These are phyloP conservation scores for Druceiella hillmani DNA, from an alignment of 2,888 invertebrate species.

Conservation along the genomic window DNA sequence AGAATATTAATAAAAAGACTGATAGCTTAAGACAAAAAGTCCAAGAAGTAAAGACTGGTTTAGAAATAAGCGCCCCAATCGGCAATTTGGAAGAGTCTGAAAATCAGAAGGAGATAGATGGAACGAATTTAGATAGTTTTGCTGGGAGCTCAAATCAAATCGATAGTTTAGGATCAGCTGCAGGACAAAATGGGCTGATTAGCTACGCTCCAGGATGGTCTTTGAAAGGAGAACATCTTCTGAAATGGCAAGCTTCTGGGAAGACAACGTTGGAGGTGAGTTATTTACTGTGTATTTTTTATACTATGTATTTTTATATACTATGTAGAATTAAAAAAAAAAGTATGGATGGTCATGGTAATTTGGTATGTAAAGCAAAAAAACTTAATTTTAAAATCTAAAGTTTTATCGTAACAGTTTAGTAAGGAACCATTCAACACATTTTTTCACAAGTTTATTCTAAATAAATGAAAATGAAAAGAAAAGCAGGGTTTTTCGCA, in stretches of 20 bases:
- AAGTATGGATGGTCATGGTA: too few relatives aligned
- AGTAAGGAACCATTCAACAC: too few relatives aligned
- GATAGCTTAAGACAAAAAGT: conserved; percentile 35
- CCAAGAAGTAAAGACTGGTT: conserved; percentile 15
- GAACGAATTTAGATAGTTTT: too few relatives aligned
- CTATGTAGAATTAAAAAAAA: not conserved
- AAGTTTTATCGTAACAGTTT: too few relatives aligned
- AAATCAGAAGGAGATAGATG: conserved; percentile 26
- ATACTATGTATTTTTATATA: not conserved
- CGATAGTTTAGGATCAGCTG: too few relatives aligned
- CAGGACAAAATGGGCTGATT: conserved; percentile 44
- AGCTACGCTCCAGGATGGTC: conserved; percentile 60
- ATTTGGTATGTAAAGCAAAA: too few relatives aligned
- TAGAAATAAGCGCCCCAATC: conserved; percentile 25
- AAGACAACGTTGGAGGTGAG: conserved; percentile 55
- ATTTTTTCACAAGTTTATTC: too few relatives aligned
- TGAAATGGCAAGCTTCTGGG: conserved; percentile 57
- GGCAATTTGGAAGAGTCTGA: conserved; percentile 15
- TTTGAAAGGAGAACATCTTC: conserved; percentile 54
- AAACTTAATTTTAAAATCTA: too few relatives aligned
- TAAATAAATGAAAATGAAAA: too few relatives aligned
- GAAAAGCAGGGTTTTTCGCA: too few relatives aligned
- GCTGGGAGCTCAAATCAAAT: too few relatives aligned
- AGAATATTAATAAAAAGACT: conserved; percentile 48
- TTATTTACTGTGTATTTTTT: conserved; percentile 5